A percentile compares a stretch with the other conserved stretches of the same genome.
Evolutionary conservation across 1,140 invertebrate genomes (phyloP).

Genomic region (Drosophila oshimai): DNA sequence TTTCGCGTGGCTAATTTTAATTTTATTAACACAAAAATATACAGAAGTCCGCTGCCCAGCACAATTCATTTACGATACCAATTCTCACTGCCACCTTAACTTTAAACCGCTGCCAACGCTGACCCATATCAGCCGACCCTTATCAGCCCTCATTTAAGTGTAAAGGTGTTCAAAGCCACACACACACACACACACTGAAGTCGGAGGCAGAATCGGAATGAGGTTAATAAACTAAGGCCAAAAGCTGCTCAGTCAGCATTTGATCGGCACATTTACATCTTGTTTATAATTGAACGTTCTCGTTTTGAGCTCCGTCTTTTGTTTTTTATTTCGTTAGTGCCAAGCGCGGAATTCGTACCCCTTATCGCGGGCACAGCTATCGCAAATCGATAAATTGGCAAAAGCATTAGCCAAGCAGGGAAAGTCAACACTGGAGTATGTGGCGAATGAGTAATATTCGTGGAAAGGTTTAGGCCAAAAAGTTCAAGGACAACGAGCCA

Average conservation of each 20-base stretch:
- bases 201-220: conserved; percentile 23
- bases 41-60: too few species aligned
- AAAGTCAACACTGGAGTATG: conserved; percentile 9
- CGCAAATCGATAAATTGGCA: conserved; percentile 56
- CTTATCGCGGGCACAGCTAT: conserved; percentile 36
- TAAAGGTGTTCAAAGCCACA: too few species aligned
- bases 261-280: conserved; percentile 69
- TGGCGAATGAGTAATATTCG: conserved; percentile 49
- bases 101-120: not conserved
- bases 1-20: conserved; percentile 12
- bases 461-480: conserved; percentile 9
- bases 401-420: not conserved
- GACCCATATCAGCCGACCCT: not conserved
- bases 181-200: not conserved
- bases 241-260: conserved; percentile 59
- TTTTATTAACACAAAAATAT: conserved; percentile 22
- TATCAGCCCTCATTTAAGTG: conserved; percentile 10
- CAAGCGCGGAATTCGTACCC: conserved; percentile 48
- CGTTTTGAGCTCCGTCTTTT: conserved; percentile 15
- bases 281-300: conserved; percentile 61
- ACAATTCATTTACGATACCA: not conserved
- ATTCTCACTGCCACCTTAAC: not conserved
- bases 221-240: conserved; percentile 70
- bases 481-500: conserved; percentile 55
- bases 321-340: conserved; percentile 10